These are phyloP conservation scores for Bombus breviceps DNA, from an alignment of 1,140 invertebrate species.

Conservation along the genomic window DNA sequence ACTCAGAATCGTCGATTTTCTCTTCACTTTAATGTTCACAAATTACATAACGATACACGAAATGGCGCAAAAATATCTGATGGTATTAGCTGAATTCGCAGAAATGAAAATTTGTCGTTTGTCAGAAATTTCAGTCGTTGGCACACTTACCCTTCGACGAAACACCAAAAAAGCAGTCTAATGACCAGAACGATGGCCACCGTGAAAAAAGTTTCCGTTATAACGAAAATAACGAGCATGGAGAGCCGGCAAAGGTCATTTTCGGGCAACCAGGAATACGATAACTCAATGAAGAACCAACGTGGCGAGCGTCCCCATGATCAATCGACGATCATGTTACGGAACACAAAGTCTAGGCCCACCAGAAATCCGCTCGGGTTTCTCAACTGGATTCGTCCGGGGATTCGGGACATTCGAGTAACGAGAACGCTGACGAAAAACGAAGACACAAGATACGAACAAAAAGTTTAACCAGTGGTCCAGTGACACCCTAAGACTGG, in stretches of 20 bases:
- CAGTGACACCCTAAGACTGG: conserved; percentile 42
- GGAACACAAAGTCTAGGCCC: conserved; percentile 29
- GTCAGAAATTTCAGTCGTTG: neutral
- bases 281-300: conserved; percentile 25
- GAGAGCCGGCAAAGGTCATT: neutral
- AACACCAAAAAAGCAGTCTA: conserved; percentile 8
- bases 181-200: neutral
- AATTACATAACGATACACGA: neutral
- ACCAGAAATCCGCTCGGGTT: conserved; percentile 61
- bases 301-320: neutral
- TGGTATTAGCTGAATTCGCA: neutral
- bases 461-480: conserved; percentile 39
- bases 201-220: conserved; percentile 34
- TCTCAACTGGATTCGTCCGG: conserved; percentile 35
- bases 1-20: neutral
- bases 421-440: conserved; percentile 39
- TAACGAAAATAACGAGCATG: conserved; percentile 10
- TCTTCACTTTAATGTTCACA: neutral
- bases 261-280: conserved; percentile 27
- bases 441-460: conserved; percentile 29
- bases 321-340: conserved; percentile 62
- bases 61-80: neutral
- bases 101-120: neutral
- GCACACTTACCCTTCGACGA: neutral
- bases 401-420: conserved; percentile 18